Conservation (phyloP, 2,797 vertebrate species). For the Rhinichthys osculus region DNA sequence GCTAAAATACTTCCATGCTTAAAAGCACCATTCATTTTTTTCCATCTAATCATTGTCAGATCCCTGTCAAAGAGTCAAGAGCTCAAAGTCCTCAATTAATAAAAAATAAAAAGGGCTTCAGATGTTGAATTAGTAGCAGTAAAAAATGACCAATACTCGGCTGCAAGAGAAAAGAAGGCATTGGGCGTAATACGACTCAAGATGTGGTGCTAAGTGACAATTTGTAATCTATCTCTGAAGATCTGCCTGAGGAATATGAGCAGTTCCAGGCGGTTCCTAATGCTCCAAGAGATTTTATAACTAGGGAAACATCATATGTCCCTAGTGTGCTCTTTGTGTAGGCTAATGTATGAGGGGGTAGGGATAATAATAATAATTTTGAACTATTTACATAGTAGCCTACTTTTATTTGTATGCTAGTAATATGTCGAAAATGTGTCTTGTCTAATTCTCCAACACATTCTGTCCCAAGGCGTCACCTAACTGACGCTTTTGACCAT, state of each 20-base stretch:
- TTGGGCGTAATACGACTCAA: conserved; percentile 68
- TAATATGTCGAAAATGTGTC: too few relatives aligned
- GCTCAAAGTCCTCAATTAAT: conserved; percentile 64
- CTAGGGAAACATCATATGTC: background rate
- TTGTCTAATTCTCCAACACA: too few relatives aligned
- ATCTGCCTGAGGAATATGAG: background rate
- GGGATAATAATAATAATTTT: too few relatives aligned
- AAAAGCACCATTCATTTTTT: conserved; percentile 74
- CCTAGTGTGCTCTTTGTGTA: background rate
- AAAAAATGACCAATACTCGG: conserved; percentile 58
- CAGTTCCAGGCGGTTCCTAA: conserved; percentile 37
- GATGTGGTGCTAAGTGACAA: conserved; percentile 65
- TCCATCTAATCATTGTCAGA: conserved; percentile 77
- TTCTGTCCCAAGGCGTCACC: too few relatives aligned
- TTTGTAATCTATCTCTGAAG: conserved; percentile 55
- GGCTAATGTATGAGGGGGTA: too few relatives aligned
- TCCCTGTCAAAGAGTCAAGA: conserved; percentile 63
- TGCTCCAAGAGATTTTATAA: conserved; percentile 8
- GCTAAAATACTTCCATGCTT: conserved; percentile 62
- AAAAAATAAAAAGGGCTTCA: conserved; percentile 55
- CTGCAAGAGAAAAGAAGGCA: conserved; percentile 28
- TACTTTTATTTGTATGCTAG: too few relatives aligned
- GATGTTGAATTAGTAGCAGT: conserved; percentile 59
- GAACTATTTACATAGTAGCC: too few relatives aligned
- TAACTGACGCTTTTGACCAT: too few relatives aligned